Evolutionary conservation across 2,797 vertebrate genomes (phyloP), one percentile per base, ranked within the genome.

Genomic region (Sebastes wilsoni): DNA sequence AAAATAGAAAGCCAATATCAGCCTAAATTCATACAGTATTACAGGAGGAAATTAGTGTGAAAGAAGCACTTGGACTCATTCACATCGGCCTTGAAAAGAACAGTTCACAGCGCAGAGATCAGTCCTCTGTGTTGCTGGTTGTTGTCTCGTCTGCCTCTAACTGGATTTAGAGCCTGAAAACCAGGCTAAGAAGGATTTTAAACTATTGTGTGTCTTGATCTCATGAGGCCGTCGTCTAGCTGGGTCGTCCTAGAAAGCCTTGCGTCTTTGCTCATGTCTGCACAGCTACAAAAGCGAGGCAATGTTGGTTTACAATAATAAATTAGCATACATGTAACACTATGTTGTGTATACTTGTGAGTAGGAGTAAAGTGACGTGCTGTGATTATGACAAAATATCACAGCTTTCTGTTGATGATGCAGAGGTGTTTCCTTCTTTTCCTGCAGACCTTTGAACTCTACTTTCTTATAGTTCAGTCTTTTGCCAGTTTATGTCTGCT

Each of bases 151-250:
- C 62, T 58, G 70, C 32, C 69, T 80, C 34, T 80, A 85, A 84
- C 82, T 74, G 87, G 77, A 84, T 89, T 82, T 79, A 62, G 55
- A 82, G 66, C 13, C 72, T 66, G 65, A 81, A 83, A 80, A 83
- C 54, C 61, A 72, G 74, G 28, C 84, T 84, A 82, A 88, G 81
- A 86, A 36, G 81, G 88, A 87, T 88, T 88, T 85, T 61, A 75
- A 32, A 70, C 74, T n/a, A 73, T 80, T 86, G 84, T 85, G 80
- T 60, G 73, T 74, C n/a, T 68, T 59, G 75, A 77, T 82, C 77
- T 80, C 85, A 70, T 36, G 71, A 85, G 76, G 67, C 30, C 36
- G 42, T 74, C 66, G 9, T 58, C 72, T 23, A 42, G 65, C 46
- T 27, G 64, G 42, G 55, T 71, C 34, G 20, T 72, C 56, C 56